Base-by-base conservation (phyloP, 1,140 invertebrate genomes). In the Grapholita molesta region DNA sequence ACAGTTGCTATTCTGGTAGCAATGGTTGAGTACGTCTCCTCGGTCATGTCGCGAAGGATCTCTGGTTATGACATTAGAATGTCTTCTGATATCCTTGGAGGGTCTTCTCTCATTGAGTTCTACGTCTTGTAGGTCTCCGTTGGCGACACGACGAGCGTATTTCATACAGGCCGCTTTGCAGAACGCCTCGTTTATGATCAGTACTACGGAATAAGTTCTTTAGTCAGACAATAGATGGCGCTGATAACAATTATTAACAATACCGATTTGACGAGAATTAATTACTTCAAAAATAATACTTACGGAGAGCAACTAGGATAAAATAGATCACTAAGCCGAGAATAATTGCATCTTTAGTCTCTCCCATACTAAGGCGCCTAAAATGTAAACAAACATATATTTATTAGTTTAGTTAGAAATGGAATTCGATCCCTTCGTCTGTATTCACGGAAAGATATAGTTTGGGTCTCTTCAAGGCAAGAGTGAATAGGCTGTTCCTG, bases 181-280 rank as follows among this genome's bases (percentile, higher is more conserved):
- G 65, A 83, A 90, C 0, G 81, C 78, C 73, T 88, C 84, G 12
- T 88, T 90, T 35, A 90, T 69, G 8, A 88, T 76, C 1, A 88
- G 67, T 69, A 90, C 88, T 90, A 71, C 33, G 83, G 82, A 21
- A 24, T 70, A 24, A 70, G 72, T 33, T 61, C 55, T 0, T 32
- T 9, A 0, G 18, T 21, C n/a, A 61, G 12, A 12, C 12, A 7
- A 12, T 28, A 61, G 55, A 61, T 61, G 55, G 55, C 55, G 55
- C n/a, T 61, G 1, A 28, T 61, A 4, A 25, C 24, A 57, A 57
- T 21, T 6, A 9, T 48, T 6, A 7, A 48, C 15, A 9, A 48
- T 48, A 30, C 3, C 28, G 3, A 4, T 48, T 48, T 15, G n/a
- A 3, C 0, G 38, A 21, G 5, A 18, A 15, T 48, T 48, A 6